phyloP scores from a whole-genome alignment of 2,797 vertebrate genomes.

The Triplophysa bombifrons region DNA sequence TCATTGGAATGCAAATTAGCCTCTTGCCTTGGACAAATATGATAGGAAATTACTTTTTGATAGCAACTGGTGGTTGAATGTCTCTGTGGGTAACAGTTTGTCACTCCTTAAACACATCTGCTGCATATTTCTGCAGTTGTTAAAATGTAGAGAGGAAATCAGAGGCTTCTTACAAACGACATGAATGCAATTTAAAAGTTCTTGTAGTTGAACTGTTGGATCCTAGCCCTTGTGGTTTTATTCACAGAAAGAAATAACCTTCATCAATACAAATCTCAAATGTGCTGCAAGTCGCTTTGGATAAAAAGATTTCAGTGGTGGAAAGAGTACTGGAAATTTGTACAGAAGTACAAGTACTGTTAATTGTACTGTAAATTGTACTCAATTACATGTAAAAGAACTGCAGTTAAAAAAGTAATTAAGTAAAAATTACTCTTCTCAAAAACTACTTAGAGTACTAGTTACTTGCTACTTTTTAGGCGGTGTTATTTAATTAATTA shows the following conservation, averaged over 20 bases:
- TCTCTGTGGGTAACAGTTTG: slow-evolving; percentile 38
- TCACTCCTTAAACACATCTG: slow-evolving; percentile 9
- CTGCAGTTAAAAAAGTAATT: too few species aligned
- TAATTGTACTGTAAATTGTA: too few species aligned
- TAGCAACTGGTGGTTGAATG: slow-evolving; percentile 27
- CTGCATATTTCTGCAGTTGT: slow-evolving; percentile 3
- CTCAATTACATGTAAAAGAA: too few species aligned
- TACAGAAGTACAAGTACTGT: too few species aligned
- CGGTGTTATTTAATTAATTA: too few species aligned
- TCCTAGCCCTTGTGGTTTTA: not conserved
- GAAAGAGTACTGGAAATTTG: too few species aligned
- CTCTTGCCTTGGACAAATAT: slow-evolving; percentile 32
- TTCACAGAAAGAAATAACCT: not conserved
- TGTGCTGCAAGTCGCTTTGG: not conserved
- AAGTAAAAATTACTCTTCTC: too few species aligned
- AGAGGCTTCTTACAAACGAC: slow-evolving; percentile 2
- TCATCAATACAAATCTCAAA: not conserved
- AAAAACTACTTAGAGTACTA: too few species aligned
- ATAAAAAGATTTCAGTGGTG: not conserved
- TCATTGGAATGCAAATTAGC: slow-evolving; percentile 59
- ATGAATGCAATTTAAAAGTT: slow-evolving; percentile 13
- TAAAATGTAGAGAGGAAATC: not conserved
- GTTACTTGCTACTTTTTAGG: too few species aligned
- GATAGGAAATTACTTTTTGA: slow-evolving; percentile 42
- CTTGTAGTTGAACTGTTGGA: not conserved